Percentiles rank a stretch among this genome's conserved stretches.
These are phyloP conservation scores for Scaptomyza pallida DNA, from an alignment of 1,140 invertebrate genomes.

Conservation along the genomic window DNA sequence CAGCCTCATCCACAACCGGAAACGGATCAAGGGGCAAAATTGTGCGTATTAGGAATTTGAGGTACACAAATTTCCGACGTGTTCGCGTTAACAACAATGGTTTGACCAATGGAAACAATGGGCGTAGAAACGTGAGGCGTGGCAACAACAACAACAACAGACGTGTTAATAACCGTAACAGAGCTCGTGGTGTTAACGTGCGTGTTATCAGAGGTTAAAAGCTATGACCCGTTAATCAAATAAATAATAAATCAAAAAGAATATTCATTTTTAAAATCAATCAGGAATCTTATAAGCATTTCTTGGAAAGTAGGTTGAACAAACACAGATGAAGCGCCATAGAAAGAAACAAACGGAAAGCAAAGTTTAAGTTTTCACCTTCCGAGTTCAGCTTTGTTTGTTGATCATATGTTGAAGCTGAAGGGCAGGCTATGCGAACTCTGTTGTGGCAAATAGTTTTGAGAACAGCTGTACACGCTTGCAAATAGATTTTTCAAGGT, in stretches of 20 bases:
- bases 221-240: too few relatives aligned
- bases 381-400: background rate
- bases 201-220: too few relatives aligned
- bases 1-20: background rate
- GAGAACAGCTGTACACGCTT: slow-evolving; percentile 12
- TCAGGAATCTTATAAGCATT: too few relatives aligned
- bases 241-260: too few relatives aligned
- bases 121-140: background rate
- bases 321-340: too few relatives aligned
- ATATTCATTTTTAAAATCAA: too few relatives aligned
- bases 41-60: background rate
- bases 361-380: background rate
- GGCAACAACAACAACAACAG: background rate
- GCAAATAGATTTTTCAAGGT: slow-evolving; percentile 12
- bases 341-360: too few relatives aligned
- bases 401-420: background rate
- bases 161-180: background rate
- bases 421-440: background rate
- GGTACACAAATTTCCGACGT: background rate
- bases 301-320: too few relatives aligned
- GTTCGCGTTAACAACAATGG: background rate
- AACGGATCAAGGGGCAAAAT: background rate
- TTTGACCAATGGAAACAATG: background rate
- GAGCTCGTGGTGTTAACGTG: too few relatives aligned
- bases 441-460: background rate